These are phyloP conservation scores for Magallana angulata DNA, from an alignment of 1,140 invertebrate species.

Conservation along the genomic window DNA sequence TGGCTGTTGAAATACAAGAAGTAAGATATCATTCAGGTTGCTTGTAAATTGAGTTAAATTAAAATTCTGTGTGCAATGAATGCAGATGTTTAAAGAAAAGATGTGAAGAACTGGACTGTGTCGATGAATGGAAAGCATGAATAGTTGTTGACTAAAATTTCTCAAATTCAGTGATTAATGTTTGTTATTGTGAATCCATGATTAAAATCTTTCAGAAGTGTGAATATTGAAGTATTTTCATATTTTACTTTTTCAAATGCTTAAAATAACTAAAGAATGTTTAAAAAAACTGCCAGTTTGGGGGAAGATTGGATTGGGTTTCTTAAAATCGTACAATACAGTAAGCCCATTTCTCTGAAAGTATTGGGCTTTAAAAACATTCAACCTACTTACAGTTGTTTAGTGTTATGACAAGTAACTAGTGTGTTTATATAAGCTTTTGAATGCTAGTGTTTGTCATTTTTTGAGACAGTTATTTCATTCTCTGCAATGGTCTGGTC, in stretches of 20 bases:
- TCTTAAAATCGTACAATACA: too few relatives aligned
- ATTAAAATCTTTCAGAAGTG: too few relatives aligned
- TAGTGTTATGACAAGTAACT: neutral
- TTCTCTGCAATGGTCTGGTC: neutral
- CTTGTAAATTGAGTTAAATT: neutral
- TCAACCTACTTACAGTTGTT: neutral
- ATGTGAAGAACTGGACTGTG: neutral
- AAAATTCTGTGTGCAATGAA: neutral
- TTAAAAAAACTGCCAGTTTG: too few relatives aligned
- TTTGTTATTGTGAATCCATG: too few relatives aligned
- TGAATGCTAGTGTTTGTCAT: constrained; percentile 1
- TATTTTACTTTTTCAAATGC: too few relatives aligned
- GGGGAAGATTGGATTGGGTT: too few relatives aligned
- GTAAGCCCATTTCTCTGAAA: too few relatives aligned
- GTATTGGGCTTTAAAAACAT: neutral
- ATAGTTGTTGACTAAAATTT: too few relatives aligned
- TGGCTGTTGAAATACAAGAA: neutral
- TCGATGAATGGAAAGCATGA: neutral
- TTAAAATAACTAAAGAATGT: too few relatives aligned
- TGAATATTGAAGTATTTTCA: too few relatives aligned
- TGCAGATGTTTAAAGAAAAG: neutral
- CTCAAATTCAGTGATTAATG: too few relatives aligned
- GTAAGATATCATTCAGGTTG: neutral
- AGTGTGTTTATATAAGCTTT: constrained; percentile 4
- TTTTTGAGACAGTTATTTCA: constrained; percentile 6